Evolutionary conservation across 2,888 invertebrate species (phyloP), one percentile per base, ranked within the genome.

Genomic region (Girardia tigrina): DNA sequence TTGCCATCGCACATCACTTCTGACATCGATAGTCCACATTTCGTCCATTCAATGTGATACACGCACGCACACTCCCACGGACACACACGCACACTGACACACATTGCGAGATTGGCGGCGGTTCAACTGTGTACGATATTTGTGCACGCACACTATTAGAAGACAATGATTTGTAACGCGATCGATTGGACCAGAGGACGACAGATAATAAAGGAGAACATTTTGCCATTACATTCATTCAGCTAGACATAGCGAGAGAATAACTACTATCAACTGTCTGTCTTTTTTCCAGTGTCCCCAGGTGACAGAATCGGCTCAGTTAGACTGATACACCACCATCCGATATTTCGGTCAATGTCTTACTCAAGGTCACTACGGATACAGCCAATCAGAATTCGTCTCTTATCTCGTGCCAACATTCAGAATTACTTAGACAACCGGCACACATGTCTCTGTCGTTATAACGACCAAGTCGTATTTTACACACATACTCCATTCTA

Each of bases 271-370:
- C 56, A 56, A n/a, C 56, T 56, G 56, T 56, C 56, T 56, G 56
- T 56, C 56, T 56, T 56, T 56, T 56, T 56, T 56, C n/a, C 56
- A 56, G 56, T 56, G 56, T n/a, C 56, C 56, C 56, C 56, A 56
- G 56, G 56, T 56, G n/a, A 56, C 56, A 56, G 56, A 56, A 56
- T 56, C 56, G n/a, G n/a, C n/a, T n/a, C 56, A 56, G 56, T 36
- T 36, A 8, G 36, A 36, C 36, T 36, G 36, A 36, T 36, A 36
- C 36, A 36, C 16, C n/a, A n/a, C n/a, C 36, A 36, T 36, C 36
- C 36, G 16, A 36, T 56, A 56, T 56, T 56, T 56, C 56, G 56
- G 56, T 56, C 56, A 56, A 56, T 56, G 56, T 56, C 56, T 56
- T 56, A 56, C 56, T 56, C 56, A 56, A 56, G 56, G 56, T 56